Percentiles rank a stretch among this genome's conserved stretches.
Conservation (phyloP, 2,113 vertebrate genomes). For the Pagrus major region DNA sequence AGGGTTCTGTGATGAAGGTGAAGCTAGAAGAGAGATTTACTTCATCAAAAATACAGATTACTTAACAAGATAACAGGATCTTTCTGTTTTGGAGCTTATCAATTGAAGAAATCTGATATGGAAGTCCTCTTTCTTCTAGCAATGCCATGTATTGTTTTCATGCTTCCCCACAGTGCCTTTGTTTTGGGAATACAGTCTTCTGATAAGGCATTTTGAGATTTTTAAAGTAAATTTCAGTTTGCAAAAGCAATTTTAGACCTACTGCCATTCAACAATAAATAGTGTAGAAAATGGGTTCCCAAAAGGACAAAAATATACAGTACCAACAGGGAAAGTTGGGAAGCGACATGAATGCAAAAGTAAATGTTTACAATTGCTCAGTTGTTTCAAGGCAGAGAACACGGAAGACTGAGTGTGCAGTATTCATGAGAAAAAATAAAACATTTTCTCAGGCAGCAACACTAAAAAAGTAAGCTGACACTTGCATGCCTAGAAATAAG, state of each 20-base stretch:
- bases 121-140: constrained; percentile 10
- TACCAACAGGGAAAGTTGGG: constrained; percentile 7
- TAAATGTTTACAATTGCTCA: constrained; percentile 43
- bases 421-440: background rate
- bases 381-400: constrained; percentile 24
- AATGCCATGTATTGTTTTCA: constrained; percentile 29
- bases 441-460: constrained; percentile 1
- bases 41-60: constrained; percentile 14
- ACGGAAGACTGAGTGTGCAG: constrained; percentile 4
- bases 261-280: constrained; percentile 43
- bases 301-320: constrained; percentile 41
- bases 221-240: constrained; percentile 40
- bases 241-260: constrained; percentile 41
- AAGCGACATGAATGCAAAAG: constrained; percentile 41
- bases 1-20: background rate
- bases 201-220: constrained; percentile 34
- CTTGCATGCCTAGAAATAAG: background rate
- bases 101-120: constrained; percentile 1
- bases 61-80: constrained; percentile 1
- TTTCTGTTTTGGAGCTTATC: constrained; percentile 2
- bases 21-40: background rate
- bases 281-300: constrained; percentile 7
- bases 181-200: constrained; percentile 39
- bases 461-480: background rate
- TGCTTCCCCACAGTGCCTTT: constrained; percentile 33